A percentile compares a stretch with the other conserved stretches of the same genome.
phyloP scores from a whole-genome alignment of 2,113 vertebrate genomes.

The Acanthochromis polyacanthus region DNA sequence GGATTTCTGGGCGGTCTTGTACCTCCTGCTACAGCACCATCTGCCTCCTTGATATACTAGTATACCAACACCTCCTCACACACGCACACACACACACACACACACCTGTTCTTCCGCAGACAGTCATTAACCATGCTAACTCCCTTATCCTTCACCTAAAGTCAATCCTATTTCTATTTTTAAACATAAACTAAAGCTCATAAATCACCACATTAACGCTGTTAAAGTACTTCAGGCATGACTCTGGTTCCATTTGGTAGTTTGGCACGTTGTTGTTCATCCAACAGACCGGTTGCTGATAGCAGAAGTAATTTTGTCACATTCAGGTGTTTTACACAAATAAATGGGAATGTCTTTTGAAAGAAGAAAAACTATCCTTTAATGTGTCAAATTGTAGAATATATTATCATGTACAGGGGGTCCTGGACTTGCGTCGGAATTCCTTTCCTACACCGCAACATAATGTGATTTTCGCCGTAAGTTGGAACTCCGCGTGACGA shows the following conservation, averaged over 20 bases:
- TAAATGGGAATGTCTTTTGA: no score
- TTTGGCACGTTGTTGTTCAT: no score
- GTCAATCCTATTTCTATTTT: background rate
- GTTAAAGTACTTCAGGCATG: background rate
- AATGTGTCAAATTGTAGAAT: no score
- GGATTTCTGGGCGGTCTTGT: constrained; percentile 32
- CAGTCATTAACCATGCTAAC: constrained; percentile 2
- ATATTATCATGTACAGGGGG: no score
- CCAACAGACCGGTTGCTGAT: no score
- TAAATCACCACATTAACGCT: background rate
- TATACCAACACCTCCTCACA: background rate
- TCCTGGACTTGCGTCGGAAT: no score
- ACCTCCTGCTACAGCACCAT: constrained; percentile 69
- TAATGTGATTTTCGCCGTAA: no score
- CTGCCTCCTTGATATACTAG: constrained; percentile 50
- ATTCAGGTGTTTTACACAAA: no score
- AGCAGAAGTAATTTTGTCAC: no score
- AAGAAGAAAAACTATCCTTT: no score
- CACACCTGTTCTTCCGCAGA: background rate
- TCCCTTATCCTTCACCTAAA: background rate
- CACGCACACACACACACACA: background rate
- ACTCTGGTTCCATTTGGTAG: background rate
- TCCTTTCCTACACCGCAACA: no score
- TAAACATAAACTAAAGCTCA: background rate
- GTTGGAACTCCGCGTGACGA: no score